phyloP scores from a whole-genome alignment of 2,888 invertebrate genomes.

The Drosophila stalkeri region DNA sequence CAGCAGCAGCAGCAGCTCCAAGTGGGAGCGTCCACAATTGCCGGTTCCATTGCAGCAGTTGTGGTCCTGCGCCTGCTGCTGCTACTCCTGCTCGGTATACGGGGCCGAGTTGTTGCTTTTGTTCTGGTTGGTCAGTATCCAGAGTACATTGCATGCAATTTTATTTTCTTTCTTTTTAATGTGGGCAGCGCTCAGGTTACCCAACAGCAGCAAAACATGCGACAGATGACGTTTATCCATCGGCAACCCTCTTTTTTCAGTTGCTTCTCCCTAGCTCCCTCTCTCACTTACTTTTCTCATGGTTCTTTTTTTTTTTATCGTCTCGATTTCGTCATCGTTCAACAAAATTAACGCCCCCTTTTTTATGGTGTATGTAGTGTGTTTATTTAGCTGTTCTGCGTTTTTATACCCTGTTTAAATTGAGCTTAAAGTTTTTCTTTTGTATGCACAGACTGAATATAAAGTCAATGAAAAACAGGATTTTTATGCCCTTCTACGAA shows the following conservation, averaged over 20 bases:
- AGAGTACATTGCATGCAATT: slow-evolving; percentile 20
- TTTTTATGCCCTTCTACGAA: neutral
- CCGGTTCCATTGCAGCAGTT: slow-evolving; percentile 38
- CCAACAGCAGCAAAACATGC: slow-evolving; percentile 41
- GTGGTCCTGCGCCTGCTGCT: slow-evolving; percentile 11
- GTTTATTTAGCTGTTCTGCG: slow-evolving; percentile 19
- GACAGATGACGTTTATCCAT: slow-evolving; percentile 53
- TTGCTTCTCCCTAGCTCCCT: neutral
- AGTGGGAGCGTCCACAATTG: slow-evolving; percentile 44
- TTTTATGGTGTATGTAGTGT: neutral
- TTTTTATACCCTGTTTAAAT: slow-evolving; percentile 12
- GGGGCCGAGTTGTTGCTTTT: slow-evolving; percentile 4
- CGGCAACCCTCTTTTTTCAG: neutral
- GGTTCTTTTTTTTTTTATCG: slow-evolving; percentile 36
- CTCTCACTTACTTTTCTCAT: neutral
- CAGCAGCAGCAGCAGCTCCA: slow-evolving; percentile 28
- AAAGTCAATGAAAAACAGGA: neutral
- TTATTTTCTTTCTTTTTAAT: neutral
- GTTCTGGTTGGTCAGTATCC: slow-evolving; percentile 34
- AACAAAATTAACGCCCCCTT: slow-evolving; percentile 53
- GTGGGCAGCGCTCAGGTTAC: slow-evolving; percentile 41
- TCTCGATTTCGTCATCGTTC: slow-evolving; percentile 76
- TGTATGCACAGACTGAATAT: neutral
- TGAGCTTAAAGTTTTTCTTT: neutral
- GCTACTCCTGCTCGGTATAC: neutral